Base-by-base conservation (phyloP, 2,797 vertebrate genomes). In the Cynodonichthys magdalenae region DNA sequence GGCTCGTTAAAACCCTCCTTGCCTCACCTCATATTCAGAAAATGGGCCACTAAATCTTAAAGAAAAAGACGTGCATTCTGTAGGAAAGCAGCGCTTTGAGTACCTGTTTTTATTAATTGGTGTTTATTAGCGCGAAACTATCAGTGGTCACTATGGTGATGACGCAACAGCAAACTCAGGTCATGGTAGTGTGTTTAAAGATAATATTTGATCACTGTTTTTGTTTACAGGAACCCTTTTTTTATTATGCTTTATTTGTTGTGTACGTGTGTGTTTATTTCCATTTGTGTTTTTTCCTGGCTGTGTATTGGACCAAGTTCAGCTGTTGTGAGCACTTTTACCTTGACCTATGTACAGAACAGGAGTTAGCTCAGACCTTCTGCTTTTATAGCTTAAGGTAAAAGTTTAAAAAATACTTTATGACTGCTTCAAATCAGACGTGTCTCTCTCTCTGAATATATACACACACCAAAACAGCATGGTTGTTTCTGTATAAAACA, bases 61-160 rank as follows among this genome's bases (percentile, higher is more conserved):
- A 10, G 28, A 0, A 9, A 12, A 15, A 24, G 47, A 63, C 51
- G 45, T 71, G 51, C 14, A 36, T 29, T 14, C 15, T 15, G 45
- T 4, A 36, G 19, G 6, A 9, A 27, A 39, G 17, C 52, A 18
- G 5, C 9, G 18, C 8, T 6, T 46, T 27, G 12, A n/a, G 19
- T 14, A 31, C 9, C 8, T 6, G 6, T 39, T 41, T 46, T 19
- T 6, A 24, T 50, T 31, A 59, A 1, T 42, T 48, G 5, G 7
- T 20, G 15, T 39, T 24, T 50, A 55, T 29, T 65, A 44, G 36
- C 44, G 36, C 24, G 53, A 46, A 58, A 56, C 15, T 45, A 17
- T 55, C 20, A 5, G 15, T 55, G 34, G 70, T 81, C 66, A 46
- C 63, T 66, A 69, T 73, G 76, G 73, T 71, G 71, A 80, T 79